Percentiles rank a stretch among this genome's conserved stretches.
phyloP scores from a whole-genome alignment of 2,888 invertebrate genomes.

The Ophonus ardosiacus region DNA sequence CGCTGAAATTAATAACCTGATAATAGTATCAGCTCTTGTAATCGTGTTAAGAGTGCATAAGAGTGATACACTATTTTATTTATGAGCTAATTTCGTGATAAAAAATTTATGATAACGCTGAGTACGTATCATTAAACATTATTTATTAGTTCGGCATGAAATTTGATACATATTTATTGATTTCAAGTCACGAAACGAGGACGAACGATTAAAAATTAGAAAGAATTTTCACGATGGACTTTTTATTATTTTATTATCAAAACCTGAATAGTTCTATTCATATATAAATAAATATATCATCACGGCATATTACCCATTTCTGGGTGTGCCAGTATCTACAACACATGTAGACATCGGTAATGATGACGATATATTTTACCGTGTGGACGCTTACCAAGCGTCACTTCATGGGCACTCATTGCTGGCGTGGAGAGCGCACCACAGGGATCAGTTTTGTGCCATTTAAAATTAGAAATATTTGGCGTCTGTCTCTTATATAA shows the following conservation, averaged over 20 bases:
- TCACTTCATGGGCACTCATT: too few species aligned
- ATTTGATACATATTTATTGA: conserved; percentile 28
- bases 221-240: background rate
- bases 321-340: too few species aligned
- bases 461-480: too few species aligned
- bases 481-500: too few species aligned
- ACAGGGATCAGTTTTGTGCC: too few species aligned
- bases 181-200: conserved; percentile 13
- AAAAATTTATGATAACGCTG: conserved; percentile 14
- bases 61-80: conserved; percentile 39
- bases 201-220: background rate
- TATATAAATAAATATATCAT: too few species aligned
- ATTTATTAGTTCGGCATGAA: conserved; percentile 27
- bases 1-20: conserved; percentile 35
- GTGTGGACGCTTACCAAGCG: too few species aligned
- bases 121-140: conserved; percentile 38
- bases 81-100: conserved; percentile 39
- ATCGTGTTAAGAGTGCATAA: conserved; percentile 46
- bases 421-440: too few species aligned
- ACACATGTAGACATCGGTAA: too few species aligned
- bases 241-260: background rate
- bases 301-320: too few species aligned
- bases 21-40: conserved; percentile 37
- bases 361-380: too few species aligned
- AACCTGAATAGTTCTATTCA: too few species aligned